Percentiles rank a stretch among this genome's conserved stretches.
phyloP scores from a whole-genome alignment of 2,797 vertebrate species.

The Anableps anableps region DNA sequence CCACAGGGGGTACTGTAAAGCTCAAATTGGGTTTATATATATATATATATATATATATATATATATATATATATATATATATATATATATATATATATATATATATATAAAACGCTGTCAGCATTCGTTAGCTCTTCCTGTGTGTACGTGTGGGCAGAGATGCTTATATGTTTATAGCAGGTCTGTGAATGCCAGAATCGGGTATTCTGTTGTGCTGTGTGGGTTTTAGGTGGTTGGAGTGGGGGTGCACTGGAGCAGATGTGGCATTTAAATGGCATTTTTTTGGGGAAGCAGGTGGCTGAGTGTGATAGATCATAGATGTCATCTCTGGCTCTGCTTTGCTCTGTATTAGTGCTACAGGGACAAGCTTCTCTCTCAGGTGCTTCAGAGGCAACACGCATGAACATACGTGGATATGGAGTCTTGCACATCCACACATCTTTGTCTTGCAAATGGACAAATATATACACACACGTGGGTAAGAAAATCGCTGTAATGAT shows the following conservation, averaged over 20 bases:
- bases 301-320: constrained; percentile 79
- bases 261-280: constrained; percentile 80
- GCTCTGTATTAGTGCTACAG: constrained; percentile 61
- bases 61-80: neutral
- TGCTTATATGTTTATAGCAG: constrained; percentile 20
- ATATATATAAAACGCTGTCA: constrained; percentile 6
- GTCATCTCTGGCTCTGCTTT: constrained; percentile 69
- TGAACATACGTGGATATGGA: neutral
- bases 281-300: constrained; percentile 78
- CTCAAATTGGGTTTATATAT: constrained; percentile 23
- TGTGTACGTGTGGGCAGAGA: constrained; percentile 3
- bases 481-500: constrained; percentile 49
- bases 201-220: constrained; percentile 34
- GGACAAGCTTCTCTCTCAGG: constrained; percentile 55
- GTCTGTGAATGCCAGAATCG: constrained; percentile 7
- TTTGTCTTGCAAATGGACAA: constrained; percentile 12
- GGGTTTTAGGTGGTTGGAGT: constrained; percentile 23
- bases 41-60: neutral
- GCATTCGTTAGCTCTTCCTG: constrained; percentile 7
- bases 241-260: constrained; percentile 58
- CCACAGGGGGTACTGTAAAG: constrained; percentile 31
- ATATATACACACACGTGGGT: constrained; percentile 7
- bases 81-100: too few species aligned
- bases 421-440: constrained; percentile 5
- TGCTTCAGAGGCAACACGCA: constrained; percentile 13